Base-by-base conservation (phyloP, 1,140 invertebrate species). In the Sycophila sp. region DNA sequence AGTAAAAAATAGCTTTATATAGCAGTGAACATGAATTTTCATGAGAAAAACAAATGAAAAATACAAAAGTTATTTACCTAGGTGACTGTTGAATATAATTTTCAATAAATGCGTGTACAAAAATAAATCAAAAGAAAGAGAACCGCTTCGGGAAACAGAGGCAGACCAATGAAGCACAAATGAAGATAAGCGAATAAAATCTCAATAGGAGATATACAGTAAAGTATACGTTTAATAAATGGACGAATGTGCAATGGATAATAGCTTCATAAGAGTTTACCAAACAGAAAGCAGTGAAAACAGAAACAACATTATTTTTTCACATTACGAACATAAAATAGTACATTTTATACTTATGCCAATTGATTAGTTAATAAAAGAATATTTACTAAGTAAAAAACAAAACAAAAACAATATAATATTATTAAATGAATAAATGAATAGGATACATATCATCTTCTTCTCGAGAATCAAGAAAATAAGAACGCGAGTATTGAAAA, bases 1-100 rank as follows among this genome's bases (percentile, higher is more conserved):
- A n/a, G n/a, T 65, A 66, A 75, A 63, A 72, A 75, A 59, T 76
- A 76, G 24, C 22, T 69, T 60, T 26, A 42, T 22, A 22, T 58
- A 58, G 13, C n/a, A n/a, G n/a, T n/a, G n/a, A n/a, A n/a, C n/a
- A n/a, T n/a, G n/a, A n/a, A n/a, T n/a, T n/a, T n/a, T n/a, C n/a
- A n/a, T n/a, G n/a, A n/a, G n/a, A n/a, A n/a, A n/a, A n/a, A n/a
- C n/a, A n/a, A n/a, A n/a, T n/a, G n/a, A n/a, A n/a, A n/a, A n/a
- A n/a, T n/a, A n/a, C n/a, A n/a, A n/a, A n/a, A n/a, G n/a, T n/a
- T n/a, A n/a, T n/a, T n/a, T n/a, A n/a, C n/a, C n/a, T n/a, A n/a
- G n/a, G n/a, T n/a, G n/a, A n/a, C n/a, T n/a, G n/a, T n/a, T n/a
- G n/a, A 58, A 24, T 13, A 55, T 32, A 11, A 15, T 17, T 51